Evolutionary conservation across 1,140 invertebrate species (phyloP).

Genomic region (Scylla paramamosain): DNA sequence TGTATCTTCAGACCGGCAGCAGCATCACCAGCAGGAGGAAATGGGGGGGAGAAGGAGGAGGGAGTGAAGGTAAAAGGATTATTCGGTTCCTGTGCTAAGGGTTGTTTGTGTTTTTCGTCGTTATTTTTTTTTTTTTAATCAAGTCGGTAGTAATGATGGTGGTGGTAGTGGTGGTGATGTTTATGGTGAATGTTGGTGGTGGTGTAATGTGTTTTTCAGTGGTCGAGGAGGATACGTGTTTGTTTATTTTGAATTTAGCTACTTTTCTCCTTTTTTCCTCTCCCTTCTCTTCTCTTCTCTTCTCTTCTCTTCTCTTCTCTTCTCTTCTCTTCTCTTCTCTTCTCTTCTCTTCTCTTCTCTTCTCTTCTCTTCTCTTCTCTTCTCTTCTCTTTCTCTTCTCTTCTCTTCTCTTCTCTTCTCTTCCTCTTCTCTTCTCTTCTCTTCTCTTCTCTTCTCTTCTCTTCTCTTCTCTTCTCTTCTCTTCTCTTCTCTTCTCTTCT

Average conservation of each 20-base stretch:
- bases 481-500: neutral
- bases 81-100: too few species aligned
- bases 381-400: neutral
- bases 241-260: neutral
- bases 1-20: too few species aligned
- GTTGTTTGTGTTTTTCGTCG: too few species aligned
- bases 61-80: neutral
- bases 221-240: neutral
- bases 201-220: neutral
- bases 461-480: neutral
- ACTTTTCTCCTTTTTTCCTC: too few species aligned
- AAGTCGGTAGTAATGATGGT: too few species aligned
- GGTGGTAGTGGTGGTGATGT: neutral
- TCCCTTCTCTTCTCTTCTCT: neutral
- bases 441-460: neutral
- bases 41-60: neutral
- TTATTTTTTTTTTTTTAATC: too few species aligned
- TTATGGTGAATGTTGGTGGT: neutral
- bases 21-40: neutral
- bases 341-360: neutral
- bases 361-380: neutral
- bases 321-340: neutral
- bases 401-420: too few species aligned
- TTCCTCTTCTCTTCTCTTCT: neutral
- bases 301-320: neutral